These are phyloP conservation scores for Neosalanx taihuensis DNA, from an alignment of 2,797 vertebrate genomes.

Conservation along the genomic window DNA sequence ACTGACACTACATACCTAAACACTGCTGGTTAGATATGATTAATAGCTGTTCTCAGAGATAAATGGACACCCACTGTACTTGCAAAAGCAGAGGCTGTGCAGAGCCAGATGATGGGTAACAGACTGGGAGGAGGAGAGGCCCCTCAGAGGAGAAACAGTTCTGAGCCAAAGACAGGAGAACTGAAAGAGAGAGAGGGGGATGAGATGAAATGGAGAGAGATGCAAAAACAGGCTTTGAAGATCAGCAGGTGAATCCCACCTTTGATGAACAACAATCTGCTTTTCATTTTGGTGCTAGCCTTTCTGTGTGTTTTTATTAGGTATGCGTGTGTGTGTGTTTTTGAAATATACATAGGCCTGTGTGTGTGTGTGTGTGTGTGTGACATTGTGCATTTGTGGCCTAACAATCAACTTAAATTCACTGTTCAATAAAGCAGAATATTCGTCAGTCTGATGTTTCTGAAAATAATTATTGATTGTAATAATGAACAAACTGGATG, in stretches of 20 bases:
- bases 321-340: background rate
- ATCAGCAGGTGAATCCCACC: slow-evolving; percentile 61
- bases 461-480: too few species aligned
- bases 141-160: slow-evolving; percentile 1
- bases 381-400: background rate
- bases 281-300: slow-evolving; percentile 36
- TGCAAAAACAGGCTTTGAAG: slow-evolving; percentile 56
- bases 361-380: slow-evolving; percentile 10
- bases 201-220: slow-evolving; percentile 14
- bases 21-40: too few species aligned
- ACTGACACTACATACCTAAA: too few species aligned
- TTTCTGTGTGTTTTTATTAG: slow-evolving; percentile 18
- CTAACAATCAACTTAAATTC: too few species aligned
- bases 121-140: slow-evolving; percentile 13
- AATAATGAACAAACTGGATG: too few species aligned
- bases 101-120: slow-evolving; percentile 10
- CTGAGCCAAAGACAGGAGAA: background rate
- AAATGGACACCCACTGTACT: too few species aligned
- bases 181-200: slow-evolving; percentile 41
- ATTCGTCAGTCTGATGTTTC: too few species aligned
- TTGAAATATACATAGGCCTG: background rate
- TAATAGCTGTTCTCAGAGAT: too few species aligned
- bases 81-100: slow-evolving; percentile 2
- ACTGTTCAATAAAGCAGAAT: too few species aligned
- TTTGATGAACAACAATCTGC: slow-evolving; percentile 60